Base-by-base conservation (phyloP, 2,113 vertebrate genomes). In the Pongo pygmaeus region DNA sequence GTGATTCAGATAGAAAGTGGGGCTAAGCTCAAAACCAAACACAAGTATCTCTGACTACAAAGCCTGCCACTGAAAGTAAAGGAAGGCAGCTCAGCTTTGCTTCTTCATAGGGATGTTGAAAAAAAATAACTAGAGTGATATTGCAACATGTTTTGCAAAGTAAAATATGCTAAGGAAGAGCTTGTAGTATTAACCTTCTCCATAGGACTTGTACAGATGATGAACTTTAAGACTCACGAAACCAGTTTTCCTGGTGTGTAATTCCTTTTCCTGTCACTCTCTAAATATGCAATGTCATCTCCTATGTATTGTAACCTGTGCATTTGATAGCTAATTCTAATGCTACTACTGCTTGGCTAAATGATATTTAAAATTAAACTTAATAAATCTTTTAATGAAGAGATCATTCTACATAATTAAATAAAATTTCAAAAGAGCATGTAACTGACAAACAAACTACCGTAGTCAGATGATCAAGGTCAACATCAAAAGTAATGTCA, bases 151-250 rank as follows among this genome's bases (percentile, higher is more conserved):
- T 78, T 93, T 93, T 72, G 20, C 43, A 70, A 81, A 97, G 90
- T 93, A 85, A 97, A 64, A 89, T 78, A 93, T 84, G 70, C 17
- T 64, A 92, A 55, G n/a, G 57, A 92, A 80, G 48, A 96, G 38
- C 12, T 40, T 40, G 83, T 78, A 43, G 35, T 83, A 89, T 89
- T 17, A 0, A 74, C 35, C 55, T 50, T 8, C 48, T 91, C n/a
- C 78, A 74, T 7, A 89, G 40, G 46, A 93, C 89, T 38, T 35
- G 32, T 59, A 72, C 7, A 79, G 10, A 48, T 46, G 50, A 92
- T 94, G 69, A 94, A 96, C 79, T 81, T 93, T 52, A 84, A 97
- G 89, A 91, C 75, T 87, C 50, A 95, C 20, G 30, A 86, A 96
- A 91, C 61, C 48, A 84, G 95, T 75, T 93, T 96, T 96, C 80